Evolutionary conservation across 2,113 vertebrate genomes (phyloP).

Genomic region (Oxygymnocypris stewartii): DNA sequence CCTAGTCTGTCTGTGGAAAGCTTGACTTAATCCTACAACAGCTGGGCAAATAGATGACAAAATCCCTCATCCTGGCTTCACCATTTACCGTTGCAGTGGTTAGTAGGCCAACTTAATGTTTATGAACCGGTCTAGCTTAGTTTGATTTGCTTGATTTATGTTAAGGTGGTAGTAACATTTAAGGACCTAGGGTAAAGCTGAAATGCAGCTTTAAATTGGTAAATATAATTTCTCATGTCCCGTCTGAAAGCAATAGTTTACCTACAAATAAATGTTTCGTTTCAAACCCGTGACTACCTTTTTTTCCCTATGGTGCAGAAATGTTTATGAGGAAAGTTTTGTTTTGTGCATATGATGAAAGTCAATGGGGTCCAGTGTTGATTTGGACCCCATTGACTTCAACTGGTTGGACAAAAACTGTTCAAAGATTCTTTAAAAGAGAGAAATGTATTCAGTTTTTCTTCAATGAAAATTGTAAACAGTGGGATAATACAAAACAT

Average conservation of each 20-base stretch:
- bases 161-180: not conserved
- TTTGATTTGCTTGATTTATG: not conserved
- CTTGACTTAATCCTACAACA: constrained; percentile 9
- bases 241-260: not conserved
- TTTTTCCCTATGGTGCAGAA: not conserved
- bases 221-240: not conserved
- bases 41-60: not conserved
- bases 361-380: not conserved
- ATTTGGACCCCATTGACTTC: not conserved
- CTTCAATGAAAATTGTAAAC: not conserved
- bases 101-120: not conserved
- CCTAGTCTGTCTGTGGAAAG: not conserved
- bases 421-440: not conserved
- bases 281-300: not conserved
- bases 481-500: not conserved
- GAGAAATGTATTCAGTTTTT: not conserved
- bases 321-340: not conserved
- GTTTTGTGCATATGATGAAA: not conserved
- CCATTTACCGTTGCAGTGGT: not conserved
- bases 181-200: not conserved
- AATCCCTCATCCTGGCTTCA: not conserved
- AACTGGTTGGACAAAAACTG: not conserved
- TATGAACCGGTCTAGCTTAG: not conserved
- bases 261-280: not conserved
- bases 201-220: not conserved